Conservation (phyloP, 2,888 invertebrate genomes). For the Cosmia pyralina region DNA sequence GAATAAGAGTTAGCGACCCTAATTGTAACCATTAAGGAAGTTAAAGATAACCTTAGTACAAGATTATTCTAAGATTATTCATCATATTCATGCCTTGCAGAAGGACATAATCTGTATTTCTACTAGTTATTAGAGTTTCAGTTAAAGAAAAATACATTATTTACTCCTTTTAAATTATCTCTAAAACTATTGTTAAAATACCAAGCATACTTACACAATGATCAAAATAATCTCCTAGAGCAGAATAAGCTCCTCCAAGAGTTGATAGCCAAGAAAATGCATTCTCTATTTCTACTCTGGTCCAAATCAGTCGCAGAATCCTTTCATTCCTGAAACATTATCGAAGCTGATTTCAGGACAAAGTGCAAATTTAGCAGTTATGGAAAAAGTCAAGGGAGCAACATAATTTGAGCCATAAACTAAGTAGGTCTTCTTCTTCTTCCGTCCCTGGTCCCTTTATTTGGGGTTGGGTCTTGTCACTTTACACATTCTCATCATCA, state of each 20-base stretch:
- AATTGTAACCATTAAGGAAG: background rate
- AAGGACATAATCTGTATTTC: background rate
- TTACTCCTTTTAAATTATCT: background rate
- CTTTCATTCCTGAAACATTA: constrained; percentile 84
- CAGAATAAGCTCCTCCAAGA: constrained; percentile 98
- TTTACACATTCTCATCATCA: no score
- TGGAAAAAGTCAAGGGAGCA: background rate
- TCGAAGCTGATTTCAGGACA: background rate
- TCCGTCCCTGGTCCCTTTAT: no score
- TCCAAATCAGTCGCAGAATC: constrained; percentile 85
- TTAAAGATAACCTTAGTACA: background rate
- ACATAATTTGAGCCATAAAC: background rate
- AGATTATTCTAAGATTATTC: background rate
- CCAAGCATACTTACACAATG: constrained; percentile 92
- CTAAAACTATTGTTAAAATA: background rate
- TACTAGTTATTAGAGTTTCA: background rate
- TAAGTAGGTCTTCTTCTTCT: no score
- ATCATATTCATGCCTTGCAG: background rate
- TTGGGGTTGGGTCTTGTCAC: no score
- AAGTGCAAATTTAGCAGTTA: background rate
- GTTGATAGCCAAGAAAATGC: constrained; percentile 98
- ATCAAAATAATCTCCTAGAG: constrained; percentile 96
- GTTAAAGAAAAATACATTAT: background rate
- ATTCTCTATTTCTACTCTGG: constrained; percentile 94
- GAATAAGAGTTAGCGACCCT: no score